Conservation (phyloP, 2,797 vertebrate species). For the Tangara arthus region DNA sequence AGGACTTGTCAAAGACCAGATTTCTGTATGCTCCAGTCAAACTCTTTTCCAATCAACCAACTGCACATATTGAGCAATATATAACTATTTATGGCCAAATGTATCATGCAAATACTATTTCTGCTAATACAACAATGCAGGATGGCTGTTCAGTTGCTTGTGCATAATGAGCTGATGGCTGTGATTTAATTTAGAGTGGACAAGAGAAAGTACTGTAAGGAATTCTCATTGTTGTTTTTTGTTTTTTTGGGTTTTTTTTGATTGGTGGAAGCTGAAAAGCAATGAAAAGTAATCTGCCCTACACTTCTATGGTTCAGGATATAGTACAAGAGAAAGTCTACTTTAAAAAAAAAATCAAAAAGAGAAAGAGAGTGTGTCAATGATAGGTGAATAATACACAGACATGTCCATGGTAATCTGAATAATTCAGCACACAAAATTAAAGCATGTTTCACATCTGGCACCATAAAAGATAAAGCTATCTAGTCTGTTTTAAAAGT, state of each 20-base stretch:
- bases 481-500: slow-evolving; percentile 15
- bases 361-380: background rate
- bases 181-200: background rate
- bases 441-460: slow-evolving; percentile 46
- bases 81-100: background rate
- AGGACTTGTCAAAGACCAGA: background rate
- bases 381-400: background rate
- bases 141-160: background rate
- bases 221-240: background rate
- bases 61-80: background rate
- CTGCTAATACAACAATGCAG: background rate
- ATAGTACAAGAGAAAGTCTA: background rate
- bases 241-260: background rate
- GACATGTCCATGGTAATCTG: background rate
- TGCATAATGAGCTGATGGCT: background rate
- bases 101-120: background rate
- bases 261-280: background rate
- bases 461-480: slow-evolving; percentile 31
- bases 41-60: background rate
- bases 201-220: background rate
- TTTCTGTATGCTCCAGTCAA: background rate
- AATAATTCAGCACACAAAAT: slow-evolving; percentile 52
- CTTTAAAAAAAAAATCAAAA: background rate
- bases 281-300: background rate
- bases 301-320: background rate